phyloP scores from a whole-genome alignment of 2,888 invertebrate genomes.

The Tipula unca region DNA sequence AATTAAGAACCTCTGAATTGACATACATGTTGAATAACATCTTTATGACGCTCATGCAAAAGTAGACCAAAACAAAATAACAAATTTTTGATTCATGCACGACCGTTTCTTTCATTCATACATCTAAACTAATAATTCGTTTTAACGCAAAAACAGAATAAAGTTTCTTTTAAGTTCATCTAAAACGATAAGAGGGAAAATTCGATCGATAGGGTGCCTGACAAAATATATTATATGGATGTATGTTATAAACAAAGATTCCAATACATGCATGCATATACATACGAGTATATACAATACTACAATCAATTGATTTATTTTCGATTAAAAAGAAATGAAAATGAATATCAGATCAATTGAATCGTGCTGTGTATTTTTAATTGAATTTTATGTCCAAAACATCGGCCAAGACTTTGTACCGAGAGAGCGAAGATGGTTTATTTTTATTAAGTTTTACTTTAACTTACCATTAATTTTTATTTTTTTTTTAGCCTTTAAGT shows the following conservation, averaged over 20 bases:
- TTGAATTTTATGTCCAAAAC: slow-evolving; percentile 17
- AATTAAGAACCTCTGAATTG: not conserved
- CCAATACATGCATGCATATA: not conserved
- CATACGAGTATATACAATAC: not conserved
- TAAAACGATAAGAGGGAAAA: not conserved
- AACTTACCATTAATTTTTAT: not conserved
- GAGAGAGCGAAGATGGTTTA: not conserved
- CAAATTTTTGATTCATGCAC: not conserved
- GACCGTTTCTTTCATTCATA: not conserved
- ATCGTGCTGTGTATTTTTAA: slow-evolving; percentile 19
- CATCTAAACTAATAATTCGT: not conserved
- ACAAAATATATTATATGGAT: not conserved
- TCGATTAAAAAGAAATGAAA: slow-evolving; percentile 16
- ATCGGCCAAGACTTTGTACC: not conserved
- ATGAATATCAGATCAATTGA: slow-evolving; percentile 17
- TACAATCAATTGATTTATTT: slow-evolving; percentile 17
- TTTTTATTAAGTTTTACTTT: slow-evolving; percentile 9
- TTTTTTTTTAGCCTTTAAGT: not conserved
- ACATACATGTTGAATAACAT: not conserved
- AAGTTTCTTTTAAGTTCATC: not conserved
- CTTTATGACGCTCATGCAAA: not conserved
- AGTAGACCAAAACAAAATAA: not conserved
- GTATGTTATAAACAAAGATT: not conserved
- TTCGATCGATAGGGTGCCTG: not conserved
- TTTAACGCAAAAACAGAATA: not conserved